Base-by-base conservation (phyloP, 2,113 vertebrate genomes). In the Lampris incognitus region DNA sequence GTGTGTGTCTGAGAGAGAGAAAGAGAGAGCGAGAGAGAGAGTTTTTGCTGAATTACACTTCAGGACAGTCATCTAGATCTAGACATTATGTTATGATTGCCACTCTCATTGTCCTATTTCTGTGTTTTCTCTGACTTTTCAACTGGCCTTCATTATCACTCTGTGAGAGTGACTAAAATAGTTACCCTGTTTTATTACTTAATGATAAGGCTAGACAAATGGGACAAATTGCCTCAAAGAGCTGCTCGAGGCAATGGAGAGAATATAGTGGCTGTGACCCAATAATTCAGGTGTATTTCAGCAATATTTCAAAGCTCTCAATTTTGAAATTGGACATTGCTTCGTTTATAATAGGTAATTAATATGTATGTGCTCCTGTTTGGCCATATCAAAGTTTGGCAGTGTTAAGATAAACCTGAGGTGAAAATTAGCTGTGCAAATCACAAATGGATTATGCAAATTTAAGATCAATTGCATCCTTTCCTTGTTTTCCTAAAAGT, bases 401-500 rank as follows among this genome's bases (percentile, higher is more conserved):
- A 76, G 79, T 71, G 64, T 72, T 74, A 54, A n/a, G 66, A 86
- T 85, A 86, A 87, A 87, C 72, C 83, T 48, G 66, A 83, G 65
- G 67, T 83, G 55, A 78, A 81, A 91, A 90, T 91, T 85, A 87
- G 80, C 76, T 61, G 7, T 88, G 86, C 90, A 86, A 24, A 92
- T 91, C 88, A 79, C 69, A 65, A 86, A 85, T 83, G 90, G 92
- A 93, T 93, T 93, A 93, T 88, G 85, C 84, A 90, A 90, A 93
- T 91, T 65, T 76, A 75, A 88, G 89, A 92, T 93, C 92, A 93
- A 88, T 89, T 86, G 85, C 73, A 58, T 76, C 24, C 24, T 76
- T 77, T 74, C 83, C 82, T 62, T 78, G 50, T 87, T 91, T 87
- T 78, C 69, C 50, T 62, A 55, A 82, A 89, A 86, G 81, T 64